A percentile compares a stretch with the other conserved stretches of the same genome.
Conservation (phyloP, 2,113 vertebrate genomes). For the Acrocephalus kingi region DNA sequence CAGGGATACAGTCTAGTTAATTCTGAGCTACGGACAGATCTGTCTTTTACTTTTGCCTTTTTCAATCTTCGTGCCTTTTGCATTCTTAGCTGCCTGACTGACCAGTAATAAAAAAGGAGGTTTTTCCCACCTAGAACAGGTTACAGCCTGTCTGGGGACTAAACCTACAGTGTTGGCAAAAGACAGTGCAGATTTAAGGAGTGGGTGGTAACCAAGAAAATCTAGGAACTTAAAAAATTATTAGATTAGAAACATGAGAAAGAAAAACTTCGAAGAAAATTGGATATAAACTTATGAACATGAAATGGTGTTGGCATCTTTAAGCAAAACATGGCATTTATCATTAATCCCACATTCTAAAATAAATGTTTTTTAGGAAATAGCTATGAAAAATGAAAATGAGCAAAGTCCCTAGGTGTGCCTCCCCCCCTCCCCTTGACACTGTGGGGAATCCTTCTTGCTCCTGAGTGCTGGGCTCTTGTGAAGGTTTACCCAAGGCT, state of each 20-base stretch:
- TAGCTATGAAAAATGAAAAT: not conserved
- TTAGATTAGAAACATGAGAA: not conserved
- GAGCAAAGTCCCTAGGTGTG: not conserved
- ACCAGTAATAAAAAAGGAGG: not conserved
- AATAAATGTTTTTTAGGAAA: not conserved
- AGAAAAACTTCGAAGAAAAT: not conserved
- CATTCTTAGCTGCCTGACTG: not conserved
- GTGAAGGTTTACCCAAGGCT: not conserved
- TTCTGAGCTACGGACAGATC: not conserved
- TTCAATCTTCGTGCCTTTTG: not conserved
- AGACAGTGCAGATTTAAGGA: not conserved
- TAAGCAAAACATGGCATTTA: not conserved
- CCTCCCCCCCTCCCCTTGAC: rapidly evolving
- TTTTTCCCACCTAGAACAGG: not conserved
- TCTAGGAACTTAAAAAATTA: not conserved
- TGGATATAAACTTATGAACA: not conserved
- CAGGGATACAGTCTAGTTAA: not conserved
- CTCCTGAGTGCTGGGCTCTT: not conserved
- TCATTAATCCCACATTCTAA: not conserved
- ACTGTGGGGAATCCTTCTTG: not conserved
- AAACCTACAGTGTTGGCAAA: not conserved
- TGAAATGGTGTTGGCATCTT: not conserved
- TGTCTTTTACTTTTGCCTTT: not conserved
- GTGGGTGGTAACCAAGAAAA: not conserved
- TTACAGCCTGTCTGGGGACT: not conserved